phyloP scores from a whole-genome alignment of 37 sponge, comb jelly and placozoan species.

The Geodia barretti region DNA sequence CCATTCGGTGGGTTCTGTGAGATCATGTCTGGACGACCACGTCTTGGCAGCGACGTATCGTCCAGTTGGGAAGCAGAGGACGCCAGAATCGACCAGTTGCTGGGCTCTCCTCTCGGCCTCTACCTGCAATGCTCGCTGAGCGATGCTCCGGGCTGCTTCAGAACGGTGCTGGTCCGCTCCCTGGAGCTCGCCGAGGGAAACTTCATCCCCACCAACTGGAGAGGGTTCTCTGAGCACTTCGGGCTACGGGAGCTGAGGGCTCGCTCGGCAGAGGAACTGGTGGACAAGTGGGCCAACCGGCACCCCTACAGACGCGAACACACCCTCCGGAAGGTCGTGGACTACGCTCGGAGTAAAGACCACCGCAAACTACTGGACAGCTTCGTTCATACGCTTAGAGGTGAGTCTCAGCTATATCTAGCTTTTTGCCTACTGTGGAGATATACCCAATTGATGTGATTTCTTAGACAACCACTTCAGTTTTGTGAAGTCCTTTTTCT shows the following conservation, averaged over 20 bases:
- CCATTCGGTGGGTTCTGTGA: too few relatives aligned
- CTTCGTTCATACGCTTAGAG: background rate
- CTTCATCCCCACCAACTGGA: constrained; percentile 27
- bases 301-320: background rate
- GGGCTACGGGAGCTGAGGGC: background rate
- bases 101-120: too few relatives aligned
- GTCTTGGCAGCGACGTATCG: too few relatives aligned
- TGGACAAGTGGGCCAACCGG: constrained; percentile 2
- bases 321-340: background rate
- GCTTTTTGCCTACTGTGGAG: too few relatives aligned
- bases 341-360: constrained; percentile 1
- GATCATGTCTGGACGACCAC: too few relatives aligned
- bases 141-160: constrained; percentile 21
- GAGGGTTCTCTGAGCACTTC: constrained; percentile 21
- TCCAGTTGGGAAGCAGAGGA: too few relatives aligned
- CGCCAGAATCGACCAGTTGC: too few relatives aligned
- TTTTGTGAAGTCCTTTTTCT: too few relatives aligned
- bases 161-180: background rate
- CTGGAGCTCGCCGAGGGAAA: background rate
- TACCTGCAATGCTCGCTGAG: background rate
- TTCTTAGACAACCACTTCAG: too few relatives aligned
- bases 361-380: constrained; percentile 1
- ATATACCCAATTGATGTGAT: too few relatives aligned
- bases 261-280: constrained; percentile 12
- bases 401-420: background rate